These are phyloP conservation scores for Mellilla xanthometata DNA, from an alignment of 2,888 invertebrate genomes.

Conservation along the genomic window DNA sequence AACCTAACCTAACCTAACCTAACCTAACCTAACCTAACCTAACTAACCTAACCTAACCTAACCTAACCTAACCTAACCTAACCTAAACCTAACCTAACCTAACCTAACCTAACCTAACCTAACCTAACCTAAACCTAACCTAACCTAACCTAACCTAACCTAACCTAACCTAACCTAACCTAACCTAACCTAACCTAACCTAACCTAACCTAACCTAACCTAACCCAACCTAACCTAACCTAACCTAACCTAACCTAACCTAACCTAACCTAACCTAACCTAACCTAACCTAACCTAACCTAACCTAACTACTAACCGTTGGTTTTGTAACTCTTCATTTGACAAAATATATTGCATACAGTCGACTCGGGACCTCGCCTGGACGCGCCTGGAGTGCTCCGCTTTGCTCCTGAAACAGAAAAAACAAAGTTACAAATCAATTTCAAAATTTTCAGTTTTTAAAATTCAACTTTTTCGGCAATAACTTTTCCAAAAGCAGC, in stretches of 20 bases:
- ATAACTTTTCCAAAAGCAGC: no score
- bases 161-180: slow-evolving; percentile 32
- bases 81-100: not conserved
- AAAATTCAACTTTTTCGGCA: no score
- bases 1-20: slow-evolving; percentile 2
- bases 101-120: slow-evolving; percentile 13
- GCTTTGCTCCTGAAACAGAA: no score
- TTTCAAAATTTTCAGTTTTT: no score
- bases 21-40: no score
- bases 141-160: slow-evolving; percentile 28
- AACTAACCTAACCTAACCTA: no score
- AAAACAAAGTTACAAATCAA: no score
- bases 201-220: slow-evolving; percentile 25
- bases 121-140: slow-evolving; percentile 23
- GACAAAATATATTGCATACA: slow-evolving; percentile 20
- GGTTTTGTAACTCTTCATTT: slow-evolving; percentile 22
- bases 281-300: slow-evolving; percentile 20
- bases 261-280: slow-evolving; percentile 21
- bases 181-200: slow-evolving; percentile 32
- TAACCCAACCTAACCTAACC: slow-evolving; percentile 26
- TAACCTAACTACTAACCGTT: slow-evolving; percentile 26
- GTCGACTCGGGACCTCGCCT: slow-evolving; percentile 16
- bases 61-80: slow-evolving; percentile 6
- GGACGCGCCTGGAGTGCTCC: slow-evolving; percentile 11
- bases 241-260: slow-evolving; percentile 29